phyloP scores from a whole-genome alignment of 2,888 invertebrate species.

The Allacma fusca region DNA sequence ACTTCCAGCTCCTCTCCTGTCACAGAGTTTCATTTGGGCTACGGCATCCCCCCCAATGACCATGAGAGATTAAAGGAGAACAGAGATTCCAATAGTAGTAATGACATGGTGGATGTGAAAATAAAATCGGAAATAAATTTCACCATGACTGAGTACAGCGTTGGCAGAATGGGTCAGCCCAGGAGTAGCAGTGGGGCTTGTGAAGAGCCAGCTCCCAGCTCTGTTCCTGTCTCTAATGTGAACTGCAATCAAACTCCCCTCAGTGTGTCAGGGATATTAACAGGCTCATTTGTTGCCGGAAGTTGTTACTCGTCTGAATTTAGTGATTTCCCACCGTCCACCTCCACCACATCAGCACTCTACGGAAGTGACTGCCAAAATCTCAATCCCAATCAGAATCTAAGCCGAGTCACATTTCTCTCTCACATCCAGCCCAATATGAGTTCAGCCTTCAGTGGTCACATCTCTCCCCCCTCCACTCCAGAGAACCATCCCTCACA shows the following conservation, averaged over 20 bases:
- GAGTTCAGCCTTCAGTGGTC: conserved; percentile 34
- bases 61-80: neutral
- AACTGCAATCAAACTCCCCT: conserved; percentile 13
- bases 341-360: conserved; percentile 11
- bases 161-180: neutral
- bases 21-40: too few species aligned
- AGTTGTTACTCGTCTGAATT: conserved; percentile 44
- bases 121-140: conserved; percentile 59
- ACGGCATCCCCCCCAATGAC: too few species aligned
- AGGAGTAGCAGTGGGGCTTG: conserved; percentile 25
- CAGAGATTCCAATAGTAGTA: neutral
- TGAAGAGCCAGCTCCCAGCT: too few species aligned
- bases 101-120: conserved; percentile 46
- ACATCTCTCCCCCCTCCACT: conserved; percentile 60
- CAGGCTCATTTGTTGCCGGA: conserved; percentile 46
- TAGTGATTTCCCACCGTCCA: conserved; percentile 43
- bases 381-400: conserved; percentile 19
- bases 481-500: conserved; percentile 55
- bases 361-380: conserved; percentile 45
- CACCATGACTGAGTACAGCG: conserved; percentile 53
- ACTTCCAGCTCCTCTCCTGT: neutral
- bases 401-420: neutral
- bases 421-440: neutral
- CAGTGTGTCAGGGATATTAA: conserved; percentile 31
- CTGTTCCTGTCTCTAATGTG: too few species aligned